Evolutionary conservation across 2,113 vertebrate species (phyloP).

Genomic region (Petroica traversi): DNA sequence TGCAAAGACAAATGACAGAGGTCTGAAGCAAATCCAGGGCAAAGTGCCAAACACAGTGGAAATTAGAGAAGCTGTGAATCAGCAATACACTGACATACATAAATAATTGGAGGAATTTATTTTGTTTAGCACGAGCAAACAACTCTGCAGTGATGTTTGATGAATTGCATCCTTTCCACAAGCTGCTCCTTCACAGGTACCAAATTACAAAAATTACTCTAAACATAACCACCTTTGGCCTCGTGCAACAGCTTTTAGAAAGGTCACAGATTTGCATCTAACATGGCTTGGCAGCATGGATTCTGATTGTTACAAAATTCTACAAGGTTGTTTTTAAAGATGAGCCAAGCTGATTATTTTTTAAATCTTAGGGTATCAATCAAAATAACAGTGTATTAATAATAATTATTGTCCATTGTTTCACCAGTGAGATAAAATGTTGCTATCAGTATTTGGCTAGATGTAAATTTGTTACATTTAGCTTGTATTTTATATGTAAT

Average conservation of each 20-base stretch:
- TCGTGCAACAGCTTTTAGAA: neutral
- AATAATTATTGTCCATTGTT: neutral
- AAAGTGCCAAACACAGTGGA: neutral
- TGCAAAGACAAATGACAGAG: neutral
- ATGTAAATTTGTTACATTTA: neutral
- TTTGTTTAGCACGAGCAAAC: constrained; percentile 27
- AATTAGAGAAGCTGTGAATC: constrained; percentile 34
- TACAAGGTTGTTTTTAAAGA: neutral
- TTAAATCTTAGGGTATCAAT: neutral
- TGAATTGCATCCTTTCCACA: neutral
- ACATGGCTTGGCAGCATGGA: neutral
- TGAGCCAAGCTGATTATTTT: neutral
- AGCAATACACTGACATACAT: neutral
- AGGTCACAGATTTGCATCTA: neutral
- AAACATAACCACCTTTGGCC: neutral
- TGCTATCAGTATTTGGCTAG: neutral
- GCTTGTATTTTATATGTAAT: neutral
- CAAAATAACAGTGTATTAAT: neutral
- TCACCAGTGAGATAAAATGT: neutral
- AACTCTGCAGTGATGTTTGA: neutral
- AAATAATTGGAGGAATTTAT: constrained; percentile 29
- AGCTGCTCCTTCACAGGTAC: neutral
- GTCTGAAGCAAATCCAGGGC: neutral
- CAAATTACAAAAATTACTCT: neutral
- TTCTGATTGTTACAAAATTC: neutral